These are phyloP conservation scores for Clytia hemisphaerica DNA, from an alignment of 30 jellyfish, hydroid and myxozoan species.

Conservation along the genomic window DNA sequence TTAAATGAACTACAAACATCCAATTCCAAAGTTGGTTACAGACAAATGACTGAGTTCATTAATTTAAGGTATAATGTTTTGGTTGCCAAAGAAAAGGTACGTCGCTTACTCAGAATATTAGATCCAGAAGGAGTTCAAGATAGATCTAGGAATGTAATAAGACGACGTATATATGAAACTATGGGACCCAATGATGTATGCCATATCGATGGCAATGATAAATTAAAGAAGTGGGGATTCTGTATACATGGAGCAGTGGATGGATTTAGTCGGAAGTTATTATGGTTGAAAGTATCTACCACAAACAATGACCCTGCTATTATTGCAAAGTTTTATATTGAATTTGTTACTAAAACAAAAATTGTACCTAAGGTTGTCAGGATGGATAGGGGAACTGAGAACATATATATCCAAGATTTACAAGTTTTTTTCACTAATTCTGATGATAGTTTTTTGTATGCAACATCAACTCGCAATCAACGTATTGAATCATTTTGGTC, in stretches of 20 bases:
- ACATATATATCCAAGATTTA: slow-evolving; percentile 21
- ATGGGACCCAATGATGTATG: slow-evolving; percentile 17
- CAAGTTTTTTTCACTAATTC: slow-evolving; percentile 27
- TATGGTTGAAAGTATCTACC: slow-evolving; percentile 26
- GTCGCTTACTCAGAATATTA: slow-evolving; percentile 7
- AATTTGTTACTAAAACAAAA: neutral
- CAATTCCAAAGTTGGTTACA: slow-evolving; percentile 3
- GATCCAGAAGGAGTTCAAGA: slow-evolving; percentile 24
- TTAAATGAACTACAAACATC: neutral
- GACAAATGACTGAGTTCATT: slow-evolving; percentile 4
- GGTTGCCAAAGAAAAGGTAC: slow-evolving; percentile 26
- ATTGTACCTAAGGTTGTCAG: slow-evolving; percentile 17
- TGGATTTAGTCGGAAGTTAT: slow-evolving; percentile 28
- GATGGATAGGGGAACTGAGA: slow-evolving; percentile 35
- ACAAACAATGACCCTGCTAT: slow-evolving; percentile 30
- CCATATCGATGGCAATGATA: slow-evolving; percentile 34
- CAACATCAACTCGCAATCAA: slow-evolving; percentile 20
- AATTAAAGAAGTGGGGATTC: slow-evolving; percentile 31
- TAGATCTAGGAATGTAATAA: slow-evolving; percentile 7
- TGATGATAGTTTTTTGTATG: slow-evolving; percentile 23
- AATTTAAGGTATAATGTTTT: neutral
- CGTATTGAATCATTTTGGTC: slow-evolving; percentile 38
- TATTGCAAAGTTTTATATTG: neutral
- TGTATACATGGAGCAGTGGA: slow-evolving; percentile 34
- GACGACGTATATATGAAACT: slow-evolving; percentile 3